A percentile compares a stretch with the other conserved stretches of the same genome.
These are phyloP conservation scores for Anthrax anthrax DNA, from an alignment of 2,888 invertebrate genomes.

Conservation along the genomic window DNA sequence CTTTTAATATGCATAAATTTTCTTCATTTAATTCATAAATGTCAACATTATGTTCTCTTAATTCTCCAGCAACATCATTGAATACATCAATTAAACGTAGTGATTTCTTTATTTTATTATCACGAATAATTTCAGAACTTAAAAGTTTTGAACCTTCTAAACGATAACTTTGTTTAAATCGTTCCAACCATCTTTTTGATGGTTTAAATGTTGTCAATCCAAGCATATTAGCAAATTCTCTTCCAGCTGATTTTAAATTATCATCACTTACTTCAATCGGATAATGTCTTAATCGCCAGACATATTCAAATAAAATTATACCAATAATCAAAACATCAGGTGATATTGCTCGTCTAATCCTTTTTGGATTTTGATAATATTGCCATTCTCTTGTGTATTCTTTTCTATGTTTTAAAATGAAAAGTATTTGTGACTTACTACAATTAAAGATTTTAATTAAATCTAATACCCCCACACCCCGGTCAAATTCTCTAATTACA, in stretches of 20 bases:
- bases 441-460: conserved; percentile 7
- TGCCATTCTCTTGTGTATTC: conserved; percentile 9
- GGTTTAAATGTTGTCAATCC: conserved; percentile 5
- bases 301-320: conserved; percentile 8
- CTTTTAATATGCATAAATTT: neutral
- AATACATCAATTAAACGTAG: neutral
- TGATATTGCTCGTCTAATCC: conserved; percentile 5
- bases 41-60: neutral
- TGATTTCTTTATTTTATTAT: neutral
- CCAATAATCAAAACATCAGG: conserved; percentile 5
- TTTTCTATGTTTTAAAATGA: conserved; percentile 7
- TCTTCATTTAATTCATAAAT: neutral
- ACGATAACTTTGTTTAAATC: conserved; percentile 8
- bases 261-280: conserved; percentile 7
- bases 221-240: conserved; percentile 2
- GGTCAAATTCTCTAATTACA: conserved; percentile 6
- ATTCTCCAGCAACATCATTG: neutral
- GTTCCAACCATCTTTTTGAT: conserved; percentile 6
- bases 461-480: conserved; percentile 1
- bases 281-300: conserved; percentile 4
- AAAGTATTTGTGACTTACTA: conserved; percentile 8
- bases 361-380: conserved; percentile 6
- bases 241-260: conserved; percentile 3
- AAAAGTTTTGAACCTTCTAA: neutral
- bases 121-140: neutral